These are phyloP conservation scores for Drosophila dives DNA, from an alignment of 2,888 invertebrate species.

Conservation along the genomic window DNA sequence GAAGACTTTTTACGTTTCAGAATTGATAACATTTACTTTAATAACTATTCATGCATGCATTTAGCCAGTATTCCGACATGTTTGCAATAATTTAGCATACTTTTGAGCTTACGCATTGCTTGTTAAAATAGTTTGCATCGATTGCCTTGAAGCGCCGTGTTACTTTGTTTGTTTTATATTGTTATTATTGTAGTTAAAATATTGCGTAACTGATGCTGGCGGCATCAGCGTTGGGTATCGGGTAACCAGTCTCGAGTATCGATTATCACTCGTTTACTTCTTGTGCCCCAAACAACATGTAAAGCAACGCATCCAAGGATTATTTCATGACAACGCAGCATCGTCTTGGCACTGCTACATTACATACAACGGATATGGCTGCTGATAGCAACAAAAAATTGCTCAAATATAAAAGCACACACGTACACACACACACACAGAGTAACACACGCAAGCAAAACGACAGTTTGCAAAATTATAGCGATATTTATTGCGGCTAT, in stretches of 20 bases:
- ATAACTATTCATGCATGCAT: neutral
- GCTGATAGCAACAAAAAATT: constrained; percentile 32
- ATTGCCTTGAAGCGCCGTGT: constrained; percentile 7
- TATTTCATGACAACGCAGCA: constrained; percentile 49
- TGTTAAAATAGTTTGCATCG: constrained; percentile 23
- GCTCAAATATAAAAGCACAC: constrained; percentile 14
- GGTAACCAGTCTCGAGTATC: constrained; percentile 37
- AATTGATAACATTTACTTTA: neutral
- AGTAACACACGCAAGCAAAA: constrained; percentile 6
- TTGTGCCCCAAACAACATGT: constrained; percentile 29
- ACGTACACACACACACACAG: constrained; percentile 2
- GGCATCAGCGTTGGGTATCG: constrained; percentile 8
- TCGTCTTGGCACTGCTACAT: constrained; percentile 43
- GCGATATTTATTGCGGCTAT: constrained; percentile 73
- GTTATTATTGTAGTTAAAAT: constrained; percentile 25
- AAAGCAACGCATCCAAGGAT: constrained; percentile 45
- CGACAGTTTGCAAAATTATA: constrained; percentile 69
- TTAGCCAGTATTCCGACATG: neutral
- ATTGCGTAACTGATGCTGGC: constrained; percentile 33
- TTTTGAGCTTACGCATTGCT: constrained; percentile 20
- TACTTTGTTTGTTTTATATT: constrained; percentile 21
- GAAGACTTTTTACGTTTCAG: neutral
- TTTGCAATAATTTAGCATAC: constrained; percentile 22
- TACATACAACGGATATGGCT: constrained; percentile 38
- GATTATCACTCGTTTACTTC: constrained; percentile 41